A percentile compares a stretch with the other conserved stretches of the same genome.
These are phyloP conservation scores for Bostrychus sinensis DNA, from an alignment of 2,113 vertebrate genomes.

Conservation along the genomic window DNA sequence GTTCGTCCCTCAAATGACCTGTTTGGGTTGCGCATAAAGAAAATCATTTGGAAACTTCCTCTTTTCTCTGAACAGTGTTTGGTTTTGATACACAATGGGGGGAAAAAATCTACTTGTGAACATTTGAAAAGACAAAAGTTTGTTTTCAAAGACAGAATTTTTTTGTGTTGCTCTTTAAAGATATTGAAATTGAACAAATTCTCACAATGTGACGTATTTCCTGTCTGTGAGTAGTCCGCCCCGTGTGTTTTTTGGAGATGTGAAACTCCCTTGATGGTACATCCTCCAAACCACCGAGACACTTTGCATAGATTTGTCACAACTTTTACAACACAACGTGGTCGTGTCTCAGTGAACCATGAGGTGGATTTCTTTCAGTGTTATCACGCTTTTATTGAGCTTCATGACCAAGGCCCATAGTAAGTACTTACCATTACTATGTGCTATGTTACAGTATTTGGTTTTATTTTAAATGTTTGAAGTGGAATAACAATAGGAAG, in stretches of 20 bases:
- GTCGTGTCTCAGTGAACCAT: background rate
- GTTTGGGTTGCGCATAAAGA: background rate
- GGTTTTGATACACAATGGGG: background rate
- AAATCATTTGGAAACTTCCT: slow-evolving; percentile 28
- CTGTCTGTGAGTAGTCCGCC: background rate
- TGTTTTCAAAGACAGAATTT: background rate
- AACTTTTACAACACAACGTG: background rate
- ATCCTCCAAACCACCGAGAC: background rate
- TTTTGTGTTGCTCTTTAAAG: no score
- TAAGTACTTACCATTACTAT: slow-evolving; percentile 26
- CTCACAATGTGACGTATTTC: background rate
- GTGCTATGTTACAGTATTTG: no score
- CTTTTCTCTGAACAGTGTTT: background rate
- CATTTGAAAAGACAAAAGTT: background rate
- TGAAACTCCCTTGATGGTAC: no score
- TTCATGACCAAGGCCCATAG: fast-evolving
- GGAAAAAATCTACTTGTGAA: background rate
- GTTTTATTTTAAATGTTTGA: background rate
- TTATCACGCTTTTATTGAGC: slow-evolving; percentile 12
- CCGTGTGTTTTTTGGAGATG: slow-evolving; percentile 27
- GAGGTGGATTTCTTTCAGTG: slow-evolving; percentile 32
- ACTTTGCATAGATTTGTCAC: fast-evolving
- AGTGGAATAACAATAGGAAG: background rate
- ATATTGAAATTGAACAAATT: slow-evolving; percentile 8
- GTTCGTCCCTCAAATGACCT: background rate